Conservation (phyloP, 2,797 vertebrate genomes). For the Thunnus albacares region DNA sequence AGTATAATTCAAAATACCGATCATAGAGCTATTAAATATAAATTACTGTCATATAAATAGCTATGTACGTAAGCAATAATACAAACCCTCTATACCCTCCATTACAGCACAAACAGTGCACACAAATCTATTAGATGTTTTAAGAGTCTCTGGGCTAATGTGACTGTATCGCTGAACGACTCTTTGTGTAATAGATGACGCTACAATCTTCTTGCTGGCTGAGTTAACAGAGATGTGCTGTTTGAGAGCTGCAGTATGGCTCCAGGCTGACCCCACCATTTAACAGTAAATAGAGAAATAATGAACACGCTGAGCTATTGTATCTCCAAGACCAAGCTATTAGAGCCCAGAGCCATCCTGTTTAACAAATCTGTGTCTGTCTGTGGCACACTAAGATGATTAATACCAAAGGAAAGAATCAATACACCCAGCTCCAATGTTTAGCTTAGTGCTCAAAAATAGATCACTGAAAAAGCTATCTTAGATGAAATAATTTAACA, state of each 20-base stretch:
- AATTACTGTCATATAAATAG: neutral
- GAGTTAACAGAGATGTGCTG: conserved; percentile 11
- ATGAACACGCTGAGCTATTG: neutral
- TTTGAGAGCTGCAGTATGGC: conserved; percentile 4
- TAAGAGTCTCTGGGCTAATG: neutral
- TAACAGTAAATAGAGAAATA: neutral
- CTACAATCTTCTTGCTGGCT: neutral
- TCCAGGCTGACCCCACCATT: conserved; percentile 15
- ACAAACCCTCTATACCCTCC: neutral
- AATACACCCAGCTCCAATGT: too few species aligned
- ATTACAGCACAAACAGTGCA: neutral
- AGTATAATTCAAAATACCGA: neutral
- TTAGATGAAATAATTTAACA: too few species aligned
- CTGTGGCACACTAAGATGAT: neutral
- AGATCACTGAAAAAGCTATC: too few species aligned
- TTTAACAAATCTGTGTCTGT: neutral
- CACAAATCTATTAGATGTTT: conserved; percentile 4
- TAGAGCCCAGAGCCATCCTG: neutral
- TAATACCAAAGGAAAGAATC: neutral
- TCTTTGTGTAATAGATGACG: conserved; percentile 28
- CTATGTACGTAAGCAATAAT: neutral
- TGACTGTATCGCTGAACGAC: conserved; percentile 1
- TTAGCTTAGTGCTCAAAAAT: too few species aligned
- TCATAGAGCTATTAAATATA: neutral
- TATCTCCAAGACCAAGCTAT: neutral